phyloP scores from a whole-genome alignment of 2,888 invertebrate genomes.

The Ceriagrion tenellum region DNA sequence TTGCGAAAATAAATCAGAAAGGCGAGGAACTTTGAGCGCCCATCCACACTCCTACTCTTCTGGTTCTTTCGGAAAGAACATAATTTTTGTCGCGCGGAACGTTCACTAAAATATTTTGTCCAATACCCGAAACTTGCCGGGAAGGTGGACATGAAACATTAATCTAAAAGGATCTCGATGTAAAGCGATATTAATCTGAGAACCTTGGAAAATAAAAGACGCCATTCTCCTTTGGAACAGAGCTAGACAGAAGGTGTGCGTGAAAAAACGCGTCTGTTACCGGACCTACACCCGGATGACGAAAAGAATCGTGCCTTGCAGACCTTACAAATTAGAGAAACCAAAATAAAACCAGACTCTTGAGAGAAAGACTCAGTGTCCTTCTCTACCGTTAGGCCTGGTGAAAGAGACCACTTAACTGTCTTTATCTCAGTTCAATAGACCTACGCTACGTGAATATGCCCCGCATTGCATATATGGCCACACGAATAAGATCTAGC shows the following conservation, averaged over 20 bases:
- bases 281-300: background rate
- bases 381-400: background rate
- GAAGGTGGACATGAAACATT: background rate
- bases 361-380: background rate
- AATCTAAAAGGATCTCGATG: background rate
- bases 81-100: background rate
- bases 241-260: background rate
- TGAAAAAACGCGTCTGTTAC: background rate
- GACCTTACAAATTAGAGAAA: background rate
- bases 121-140: background rate
- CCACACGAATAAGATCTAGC: no score
- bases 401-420: background rate
- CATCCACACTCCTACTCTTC: background rate
- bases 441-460: background rate
- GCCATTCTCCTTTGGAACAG: background rate
- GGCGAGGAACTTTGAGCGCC: background rate
- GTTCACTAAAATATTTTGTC: background rate
- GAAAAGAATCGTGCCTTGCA: background rate
- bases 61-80: background rate
- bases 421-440: background rate
- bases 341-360: background rate
- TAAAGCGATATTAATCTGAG: background rate
- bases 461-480: background rate
- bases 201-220: background rate
- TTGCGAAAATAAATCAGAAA: conserved; percentile 1